Conservation (phyloP, 2,888 invertebrate genomes). For the Drosophila peninsularis region DNA sequence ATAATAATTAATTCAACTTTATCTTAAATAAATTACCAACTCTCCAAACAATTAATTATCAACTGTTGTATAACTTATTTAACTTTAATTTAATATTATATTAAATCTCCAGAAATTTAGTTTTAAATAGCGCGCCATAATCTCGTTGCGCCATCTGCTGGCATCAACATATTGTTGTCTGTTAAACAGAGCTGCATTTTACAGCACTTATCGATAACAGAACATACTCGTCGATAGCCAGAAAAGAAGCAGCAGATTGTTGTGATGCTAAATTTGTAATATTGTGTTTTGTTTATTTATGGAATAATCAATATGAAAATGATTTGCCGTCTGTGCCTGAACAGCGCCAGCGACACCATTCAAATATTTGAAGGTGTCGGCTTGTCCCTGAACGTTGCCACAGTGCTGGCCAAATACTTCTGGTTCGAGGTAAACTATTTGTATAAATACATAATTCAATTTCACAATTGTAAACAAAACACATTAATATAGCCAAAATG, state of each 20-base stretch:
- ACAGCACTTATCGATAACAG: conserved; percentile 4
- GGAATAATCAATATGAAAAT: conserved; percentile 58
- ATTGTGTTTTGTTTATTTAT: conserved; percentile 30
- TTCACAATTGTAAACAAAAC: conserved; percentile 3
- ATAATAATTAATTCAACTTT: conserved; percentile 73
- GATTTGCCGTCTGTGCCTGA: conserved; percentile 83
- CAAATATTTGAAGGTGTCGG: conserved; percentile 81
- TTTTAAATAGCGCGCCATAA: neutral
- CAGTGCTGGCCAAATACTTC: conserved; percentile 81
- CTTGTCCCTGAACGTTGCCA: conserved; percentile 73
- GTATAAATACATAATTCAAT: neutral
- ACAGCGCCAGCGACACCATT: conserved; percentile 77
- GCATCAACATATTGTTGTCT: neutral
- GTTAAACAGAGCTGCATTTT: neutral
- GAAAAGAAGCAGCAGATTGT: conserved; percentile 42
- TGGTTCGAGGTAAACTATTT: conserved; percentile 82
- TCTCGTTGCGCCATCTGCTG: conserved; percentile 4
- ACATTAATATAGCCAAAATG: conserved; percentile 55
- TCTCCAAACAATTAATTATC: conserved; percentile 55
- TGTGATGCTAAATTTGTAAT: conserved; percentile 36
- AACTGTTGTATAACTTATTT: neutral
- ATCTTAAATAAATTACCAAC: conserved; percentile 81
- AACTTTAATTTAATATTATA: neutral
- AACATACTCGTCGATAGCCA: conserved; percentile 10
- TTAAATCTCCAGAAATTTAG: neutral